These are phyloP conservation scores for Plebejus argus DNA, from an alignment of 2,888 invertebrate species.

Conservation along the genomic window DNA sequence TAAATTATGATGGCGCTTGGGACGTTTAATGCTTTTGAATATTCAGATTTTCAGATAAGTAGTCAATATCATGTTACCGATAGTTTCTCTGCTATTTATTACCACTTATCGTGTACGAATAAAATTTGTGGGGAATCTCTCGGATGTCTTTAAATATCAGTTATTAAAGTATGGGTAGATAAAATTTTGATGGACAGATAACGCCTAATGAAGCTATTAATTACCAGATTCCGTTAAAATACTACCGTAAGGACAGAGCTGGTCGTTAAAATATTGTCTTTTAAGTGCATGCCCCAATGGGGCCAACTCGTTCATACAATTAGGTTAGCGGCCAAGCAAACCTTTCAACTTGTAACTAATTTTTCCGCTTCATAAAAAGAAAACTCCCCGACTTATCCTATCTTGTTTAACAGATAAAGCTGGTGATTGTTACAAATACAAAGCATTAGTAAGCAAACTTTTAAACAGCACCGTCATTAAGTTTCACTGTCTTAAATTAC, in stretches of 20 bases:
- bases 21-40: not conserved
- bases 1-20: not conserved
- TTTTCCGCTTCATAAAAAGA: not conserved
- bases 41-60: not conserved
- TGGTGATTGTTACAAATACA: not conserved
- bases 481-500: conserved; percentile 8
- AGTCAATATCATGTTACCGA: conserved; percentile 1
- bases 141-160: conserved; percentile 4
- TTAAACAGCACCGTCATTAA: conserved; percentile 14
- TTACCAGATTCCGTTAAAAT: not conserved
- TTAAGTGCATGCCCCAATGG: not conserved
- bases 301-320: not conserved
- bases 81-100: conserved; percentile 6
- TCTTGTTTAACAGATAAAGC: not conserved
- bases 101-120: not conserved
- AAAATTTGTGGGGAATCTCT: not conserved
- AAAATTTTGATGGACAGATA: conserved; percentile 10
- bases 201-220: conserved; percentile 24
- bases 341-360: not conserved
- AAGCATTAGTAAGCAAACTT: conserved; percentile 12
- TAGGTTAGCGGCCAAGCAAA: too few species aligned
- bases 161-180: not conserved
- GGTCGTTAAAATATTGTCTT: not conserved
- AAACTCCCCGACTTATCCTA: not conserved
- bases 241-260: not conserved